Evolutionary conservation across 2,888 invertebrate species (phyloP), one percentile per base, ranked within the genome.

Genomic region (Melanostoma mellinum): DNA sequence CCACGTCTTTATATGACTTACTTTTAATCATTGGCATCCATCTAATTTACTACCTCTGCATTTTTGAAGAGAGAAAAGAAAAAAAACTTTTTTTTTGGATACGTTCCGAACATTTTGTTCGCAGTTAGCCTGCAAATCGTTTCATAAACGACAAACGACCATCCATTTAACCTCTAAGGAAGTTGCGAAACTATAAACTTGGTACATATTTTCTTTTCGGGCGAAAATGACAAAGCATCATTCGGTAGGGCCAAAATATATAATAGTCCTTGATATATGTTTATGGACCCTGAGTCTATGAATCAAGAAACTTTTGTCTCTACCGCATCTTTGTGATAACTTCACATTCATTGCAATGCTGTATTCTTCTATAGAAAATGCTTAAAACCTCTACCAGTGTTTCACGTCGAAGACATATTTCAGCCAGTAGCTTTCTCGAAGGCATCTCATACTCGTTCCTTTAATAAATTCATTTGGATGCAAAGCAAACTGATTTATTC

Each of bases 391-490:
- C 63, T 42, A 50, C 50, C 40, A 40, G 3, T 61, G 55, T 63
- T 46, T 36, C 44, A 46, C 40, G 32, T 35, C 44, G 32, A 60
- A 40, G 20, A 32, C 10, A 46, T 10, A 46, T 46, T 46, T 6
- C 3, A 42, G 6, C 6, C n/a, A 10, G 44, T 46, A 3, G 6
- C 44, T 46, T 10, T 10, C 10, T 46, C n/a, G 1, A 4, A n/a
- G 44, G 44, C 20, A 40, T 20, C 20, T 20, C 6, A 33, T 3
- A 20, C 36, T 63, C 73, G 53, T 71, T 72, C 20, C 20, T 20
- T 20, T 20, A 20, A 20, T 71, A 42, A 71, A 65, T 74, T 71
- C 53, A 80, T 80, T 76, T 75, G 75, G 58, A 60, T 58, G 33
- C n/a, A 42, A 38, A 67, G 9, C 8, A 33, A 35, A 58, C 55